These are phyloP conservation scores for Chydorus sphaericus DNA, from an alignment of 2,888 invertebrate genomes.

Conservation along the genomic window DNA sequence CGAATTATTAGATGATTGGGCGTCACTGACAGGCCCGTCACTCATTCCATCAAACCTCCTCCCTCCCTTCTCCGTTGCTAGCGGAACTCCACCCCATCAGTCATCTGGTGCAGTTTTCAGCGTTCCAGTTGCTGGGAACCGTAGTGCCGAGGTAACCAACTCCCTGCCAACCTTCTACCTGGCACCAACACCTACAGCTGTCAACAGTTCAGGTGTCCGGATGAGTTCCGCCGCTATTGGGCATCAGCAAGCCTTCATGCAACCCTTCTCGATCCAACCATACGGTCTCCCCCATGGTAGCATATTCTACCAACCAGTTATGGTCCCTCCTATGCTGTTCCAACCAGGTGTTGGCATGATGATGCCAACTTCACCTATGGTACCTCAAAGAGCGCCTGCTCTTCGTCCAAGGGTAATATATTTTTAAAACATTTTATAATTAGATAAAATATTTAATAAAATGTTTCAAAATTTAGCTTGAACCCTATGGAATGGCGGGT, in stretches of 20 bases:
- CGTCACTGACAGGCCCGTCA: conserved; percentile 4
- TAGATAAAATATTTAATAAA: not conserved
- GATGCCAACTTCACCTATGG: conserved; percentile 21
- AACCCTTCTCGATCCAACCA: not conserved
- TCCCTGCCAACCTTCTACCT: conserved; percentile 10
- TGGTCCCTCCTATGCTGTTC: conserved; percentile 39
- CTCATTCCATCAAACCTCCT: conserved; percentile 35
- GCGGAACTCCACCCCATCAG: conserved; percentile 31
- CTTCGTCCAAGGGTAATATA: not conserved
- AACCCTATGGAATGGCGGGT: not conserved
- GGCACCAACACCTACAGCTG: not conserved
- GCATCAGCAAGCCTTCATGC: not conserved
- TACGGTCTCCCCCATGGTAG: conserved; percentile 30
- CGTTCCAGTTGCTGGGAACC: not conserved
- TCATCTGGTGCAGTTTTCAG: conserved; percentile 24
- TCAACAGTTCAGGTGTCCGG: not conserved
- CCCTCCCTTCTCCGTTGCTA: conserved; percentile 41
- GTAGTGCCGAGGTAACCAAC: conserved; percentile 12
- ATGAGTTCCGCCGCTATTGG: not conserved
- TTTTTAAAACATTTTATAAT: not conserved
- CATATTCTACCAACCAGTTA: conserved; percentile 42
- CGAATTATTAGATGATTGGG: conserved; percentile 6
- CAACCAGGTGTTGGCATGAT: conserved; percentile 40
- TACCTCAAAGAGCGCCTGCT: not conserved
- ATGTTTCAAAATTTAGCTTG: not conserved